Evolutionary conservation across 2,797 vertebrate species (phyloP).

Genomic region (Sciurus carolinensis): DNA sequence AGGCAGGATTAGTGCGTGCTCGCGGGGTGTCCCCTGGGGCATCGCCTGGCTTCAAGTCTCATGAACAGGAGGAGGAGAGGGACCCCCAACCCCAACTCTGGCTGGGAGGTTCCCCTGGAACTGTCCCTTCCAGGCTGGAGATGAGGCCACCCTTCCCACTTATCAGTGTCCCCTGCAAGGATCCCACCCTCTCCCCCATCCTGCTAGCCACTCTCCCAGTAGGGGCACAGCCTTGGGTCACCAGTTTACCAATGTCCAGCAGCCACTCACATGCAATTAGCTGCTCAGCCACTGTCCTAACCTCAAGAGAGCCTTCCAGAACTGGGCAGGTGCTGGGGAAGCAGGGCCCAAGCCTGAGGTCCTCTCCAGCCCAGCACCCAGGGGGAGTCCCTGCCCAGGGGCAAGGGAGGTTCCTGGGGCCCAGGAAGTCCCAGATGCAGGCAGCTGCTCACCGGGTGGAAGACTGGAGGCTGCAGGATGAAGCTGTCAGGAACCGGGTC

Average conservation of each 20-base stretch:
- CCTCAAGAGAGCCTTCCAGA: not conserved
- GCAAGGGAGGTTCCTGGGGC: not conserved
- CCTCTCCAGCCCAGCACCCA: rapidly evolving
- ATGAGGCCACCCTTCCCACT: not conserved
- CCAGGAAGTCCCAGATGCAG: not conserved
- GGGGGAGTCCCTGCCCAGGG: no score
- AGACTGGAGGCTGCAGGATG: conserved; percentile 84
- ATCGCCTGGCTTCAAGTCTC: not conserved
- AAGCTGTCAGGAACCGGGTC: conserved; percentile 76
- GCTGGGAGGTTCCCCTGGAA: not conserved
- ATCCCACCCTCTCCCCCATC: not conserved
- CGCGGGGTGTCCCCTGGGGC: not conserved
- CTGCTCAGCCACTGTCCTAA: not conserved
- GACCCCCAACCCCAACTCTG: rapidly evolving
- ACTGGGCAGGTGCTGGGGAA: not conserved
- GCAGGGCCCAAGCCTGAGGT: not conserved
- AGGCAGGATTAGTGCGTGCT: not conserved
- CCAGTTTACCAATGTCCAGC: not conserved
- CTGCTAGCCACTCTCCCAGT: not conserved
- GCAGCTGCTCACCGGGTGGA: conserved; percentile 82
- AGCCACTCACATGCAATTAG: not conserved
- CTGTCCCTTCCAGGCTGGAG: not conserved
- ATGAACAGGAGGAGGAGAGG: no score
- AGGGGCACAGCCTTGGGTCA: not conserved
- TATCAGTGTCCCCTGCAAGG: not conserved